These are phyloP conservation scores for Danio aesculapii DNA, from an alignment of 2,797 vertebrate species.

Conservation along the genomic window DNA sequence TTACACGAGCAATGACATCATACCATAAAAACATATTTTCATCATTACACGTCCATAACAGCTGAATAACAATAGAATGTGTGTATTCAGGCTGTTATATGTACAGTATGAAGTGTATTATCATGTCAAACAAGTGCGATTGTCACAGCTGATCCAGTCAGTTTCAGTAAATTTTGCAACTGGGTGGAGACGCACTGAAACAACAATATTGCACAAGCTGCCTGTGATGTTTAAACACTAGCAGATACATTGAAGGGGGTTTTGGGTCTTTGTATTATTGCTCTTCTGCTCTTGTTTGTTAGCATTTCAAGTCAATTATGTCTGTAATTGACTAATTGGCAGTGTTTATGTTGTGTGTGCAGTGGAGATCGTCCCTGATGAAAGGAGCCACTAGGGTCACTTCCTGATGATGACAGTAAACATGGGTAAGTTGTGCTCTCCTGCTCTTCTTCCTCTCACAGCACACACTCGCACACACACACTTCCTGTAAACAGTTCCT, in stretches of 20 bases:
- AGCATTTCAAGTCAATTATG: constrained; percentile 24
- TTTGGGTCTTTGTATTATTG: not conserved
- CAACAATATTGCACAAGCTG: not conserved
- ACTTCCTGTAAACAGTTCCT: constrained; percentile 67
- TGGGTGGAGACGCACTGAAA: constrained; percentile 1
- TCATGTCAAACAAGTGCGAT: not conserved
- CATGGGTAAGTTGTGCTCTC: constrained; percentile 77
- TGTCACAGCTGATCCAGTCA: not conserved
- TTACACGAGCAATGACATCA: no score
- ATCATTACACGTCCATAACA: no score
- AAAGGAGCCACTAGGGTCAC: constrained; percentile 77
- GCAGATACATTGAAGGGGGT: not conserved
- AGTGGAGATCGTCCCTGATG: constrained; percentile 71
- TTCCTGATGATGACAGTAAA: constrained; percentile 89
- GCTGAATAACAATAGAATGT: not conserved
- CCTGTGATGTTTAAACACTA: not conserved
- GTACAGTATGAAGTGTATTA: not conserved
- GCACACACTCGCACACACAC: constrained; percentile 56
- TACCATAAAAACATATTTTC: not conserved
- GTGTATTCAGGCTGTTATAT: not conserved
- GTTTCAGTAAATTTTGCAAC: constrained; percentile 22
- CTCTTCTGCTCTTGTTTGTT: not conserved
- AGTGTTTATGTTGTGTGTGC: constrained; percentile 47
- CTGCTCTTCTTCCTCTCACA: not conserved
- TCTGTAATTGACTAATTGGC: constrained; percentile 21